These are phyloP conservation scores for Meliscaeva auricollis DNA, from an alignment of 2,888 invertebrate genomes.

Conservation along the genomic window DNA sequence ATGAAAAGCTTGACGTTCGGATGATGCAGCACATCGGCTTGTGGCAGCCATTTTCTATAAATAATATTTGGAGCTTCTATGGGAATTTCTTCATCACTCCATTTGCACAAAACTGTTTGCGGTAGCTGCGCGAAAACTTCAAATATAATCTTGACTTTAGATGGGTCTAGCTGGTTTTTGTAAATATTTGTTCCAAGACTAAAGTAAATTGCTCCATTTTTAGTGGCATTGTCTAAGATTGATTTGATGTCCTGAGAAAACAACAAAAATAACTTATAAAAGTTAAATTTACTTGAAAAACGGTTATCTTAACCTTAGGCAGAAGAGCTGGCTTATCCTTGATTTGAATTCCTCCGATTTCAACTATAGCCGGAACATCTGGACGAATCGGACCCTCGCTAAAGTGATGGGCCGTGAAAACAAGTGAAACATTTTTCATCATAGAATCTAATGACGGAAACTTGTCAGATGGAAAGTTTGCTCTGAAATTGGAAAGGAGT, in stretches of 20 bases:
- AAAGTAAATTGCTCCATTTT: slow-evolving; percentile 83
- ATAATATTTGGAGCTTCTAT: slow-evolving; percentile 81
- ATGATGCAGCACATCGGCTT: slow-evolving; percentile 90
- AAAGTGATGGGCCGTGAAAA: slow-evolving; percentile 79
- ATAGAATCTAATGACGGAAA: slow-evolving; percentile 78
- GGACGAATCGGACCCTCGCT: slow-evolving; percentile 79
- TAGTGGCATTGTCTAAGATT: slow-evolving; percentile 78
- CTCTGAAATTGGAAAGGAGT: slow-evolving; percentile 75
- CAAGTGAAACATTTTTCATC: slow-evolving; percentile 79
- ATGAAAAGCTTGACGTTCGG: slow-evolving; percentile 86
- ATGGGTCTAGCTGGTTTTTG: slow-evolving; percentile 78
- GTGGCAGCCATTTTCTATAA: slow-evolving; percentile 84
- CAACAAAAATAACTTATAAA: slow-evolving; percentile 5
- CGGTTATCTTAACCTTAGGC: slow-evolving; percentile 75
- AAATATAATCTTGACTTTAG: slow-evolving; percentile 85
- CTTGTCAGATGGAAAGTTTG: slow-evolving; percentile 78
- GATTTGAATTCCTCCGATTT: slow-evolving; percentile 80
- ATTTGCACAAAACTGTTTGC: slow-evolving; percentile 88
- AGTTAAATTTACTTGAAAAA: background rate
- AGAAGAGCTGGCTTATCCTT: slow-evolving; percentile 78
- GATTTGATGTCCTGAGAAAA: slow-evolving; percentile 79
- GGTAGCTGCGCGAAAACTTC: slow-evolving; percentile 86
- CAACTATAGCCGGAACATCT: slow-evolving; percentile 79
- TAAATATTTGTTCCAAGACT: slow-evolving; percentile 82
- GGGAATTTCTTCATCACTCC: slow-evolving; percentile 84